phyloP scores from a whole-genome alignment of 2,797 vertebrate species.

The Monodelphis domestica region DNA sequence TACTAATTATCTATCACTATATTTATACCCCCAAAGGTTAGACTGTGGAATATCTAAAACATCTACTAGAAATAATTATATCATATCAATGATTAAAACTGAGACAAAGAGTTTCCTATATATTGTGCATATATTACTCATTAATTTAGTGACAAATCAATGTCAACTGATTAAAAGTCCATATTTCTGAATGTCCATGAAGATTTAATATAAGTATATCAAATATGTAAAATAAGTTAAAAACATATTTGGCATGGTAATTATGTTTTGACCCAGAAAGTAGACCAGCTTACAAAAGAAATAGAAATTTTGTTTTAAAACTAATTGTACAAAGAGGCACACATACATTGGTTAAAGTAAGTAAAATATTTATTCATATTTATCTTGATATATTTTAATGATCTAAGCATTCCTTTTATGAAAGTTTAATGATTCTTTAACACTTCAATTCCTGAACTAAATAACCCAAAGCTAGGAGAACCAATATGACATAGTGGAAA shows the following conservation, averaged over 20 bases:
- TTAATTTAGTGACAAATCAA: neutral
- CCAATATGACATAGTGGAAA: neutral
- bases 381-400: constrained; percentile 10
- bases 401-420: constrained; percentile 8
- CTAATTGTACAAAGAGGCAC: neutral
- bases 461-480: constrained; percentile 13
- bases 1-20: neutral
- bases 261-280: neutral
- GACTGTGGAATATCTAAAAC: too few species aligned
- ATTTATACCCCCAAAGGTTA: neutral
- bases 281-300: constrained; percentile 12
- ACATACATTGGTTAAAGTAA: neutral
- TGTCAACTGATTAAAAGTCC: neutral
- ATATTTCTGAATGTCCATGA: neutral
- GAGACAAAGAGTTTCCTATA: neutral
- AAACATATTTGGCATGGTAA: constrained; percentile 8
- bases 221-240: constrained; percentile 1
- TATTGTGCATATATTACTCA: neutral
- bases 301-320: neutral
- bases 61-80: neutral
- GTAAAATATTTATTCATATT: constrained; percentile 11
- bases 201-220: neutral
- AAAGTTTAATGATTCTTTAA: constrained; percentile 33
- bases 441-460: neutral
- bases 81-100: neutral